These are phyloP conservation scores for Caenorhabditis sulstoni DNA, from an alignment of 2,888 invertebrate genomes.

Conservation along the genomic window DNA sequence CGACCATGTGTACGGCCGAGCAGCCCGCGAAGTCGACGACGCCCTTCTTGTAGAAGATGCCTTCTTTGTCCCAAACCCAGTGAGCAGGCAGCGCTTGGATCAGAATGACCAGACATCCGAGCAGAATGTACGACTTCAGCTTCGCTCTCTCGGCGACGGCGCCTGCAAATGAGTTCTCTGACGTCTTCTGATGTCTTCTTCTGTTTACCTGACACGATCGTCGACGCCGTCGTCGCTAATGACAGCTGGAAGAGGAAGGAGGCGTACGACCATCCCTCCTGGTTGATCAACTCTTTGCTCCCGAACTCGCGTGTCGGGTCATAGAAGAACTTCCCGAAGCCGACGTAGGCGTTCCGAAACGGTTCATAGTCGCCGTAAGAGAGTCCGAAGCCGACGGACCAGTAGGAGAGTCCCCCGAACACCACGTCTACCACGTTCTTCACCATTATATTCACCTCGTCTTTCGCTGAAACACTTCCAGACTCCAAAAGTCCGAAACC, in stretches of 20 bases:
- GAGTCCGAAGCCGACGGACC: slow-evolving; percentile 94
- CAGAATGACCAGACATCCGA: slow-evolving; percentile 73
- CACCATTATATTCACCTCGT: slow-evolving; percentile 87
- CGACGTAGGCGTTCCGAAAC: slow-evolving; percentile 75
- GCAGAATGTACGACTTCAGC: slow-evolving; percentile 77
- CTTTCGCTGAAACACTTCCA: slow-evolving; percentile 78
- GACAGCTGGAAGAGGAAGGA: slow-evolving; percentile 78
- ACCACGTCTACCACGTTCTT: slow-evolving; percentile 90
- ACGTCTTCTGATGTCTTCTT: neutral
- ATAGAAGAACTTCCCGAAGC: slow-evolving; percentile 78
- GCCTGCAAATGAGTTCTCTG: slow-evolving; percentile 61
- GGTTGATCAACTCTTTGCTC: slow-evolving; percentile 58
- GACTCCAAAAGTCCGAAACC: slow-evolving; percentile 79
- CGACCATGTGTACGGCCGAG: slow-evolving; percentile 81
- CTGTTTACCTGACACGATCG: slow-evolving; percentile 77
- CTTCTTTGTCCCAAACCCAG: slow-evolving; percentile 81
- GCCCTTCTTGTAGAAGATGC: slow-evolving; percentile 77
- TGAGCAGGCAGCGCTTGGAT: slow-evolving; percentile 81
- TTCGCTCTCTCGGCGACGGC: slow-evolving; percentile 80
- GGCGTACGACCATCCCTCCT: slow-evolving; percentile 78
- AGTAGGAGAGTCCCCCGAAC: slow-evolving; percentile 92
- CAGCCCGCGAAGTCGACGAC: slow-evolving; percentile 81
- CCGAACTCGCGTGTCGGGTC: slow-evolving; percentile 71
- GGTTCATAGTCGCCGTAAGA: slow-evolving; percentile 68
- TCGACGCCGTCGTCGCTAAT: slow-evolving; percentile 78